Evolutionary conservation across 1,140 invertebrate species (phyloP).

Genomic region (Oscheius sp.): DNA sequence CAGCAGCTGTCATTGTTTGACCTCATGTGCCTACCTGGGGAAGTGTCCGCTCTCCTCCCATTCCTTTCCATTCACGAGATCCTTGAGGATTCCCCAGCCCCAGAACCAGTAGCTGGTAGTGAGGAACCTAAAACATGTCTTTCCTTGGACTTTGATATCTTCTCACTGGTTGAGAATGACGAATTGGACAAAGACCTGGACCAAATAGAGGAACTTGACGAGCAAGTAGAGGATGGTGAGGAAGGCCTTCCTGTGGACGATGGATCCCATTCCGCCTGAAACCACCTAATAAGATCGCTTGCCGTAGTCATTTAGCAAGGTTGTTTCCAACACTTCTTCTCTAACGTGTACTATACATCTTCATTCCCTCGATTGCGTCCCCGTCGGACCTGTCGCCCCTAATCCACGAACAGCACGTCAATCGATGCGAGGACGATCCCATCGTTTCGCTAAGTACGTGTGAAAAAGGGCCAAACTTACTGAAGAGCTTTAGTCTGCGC

Average conservation of each 20-base stretch:
- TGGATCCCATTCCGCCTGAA: constrained; percentile 49
- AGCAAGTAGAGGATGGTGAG: constrained; percentile 64
- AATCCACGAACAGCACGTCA: no score
- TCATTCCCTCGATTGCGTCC: no score
- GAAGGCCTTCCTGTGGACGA: constrained; percentile 64
- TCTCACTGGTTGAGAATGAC: constrained; percentile 62
- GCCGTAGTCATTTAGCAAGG: no score
- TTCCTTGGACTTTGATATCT: no score
- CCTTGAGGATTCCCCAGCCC: constrained; percentile 65
- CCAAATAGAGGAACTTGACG: constrained; percentile 64
- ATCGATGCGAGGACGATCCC: no score
- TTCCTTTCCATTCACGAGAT: constrained; percentile 61
- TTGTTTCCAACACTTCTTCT: no score
- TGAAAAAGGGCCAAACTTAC: neutral
- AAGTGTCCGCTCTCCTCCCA: constrained; percentile 62
- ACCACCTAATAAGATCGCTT: no score
- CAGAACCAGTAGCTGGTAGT: constrained; percentile 64
- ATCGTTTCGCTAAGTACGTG: no score
- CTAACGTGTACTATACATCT: no score
- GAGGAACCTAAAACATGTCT: constrained; percentile 60
- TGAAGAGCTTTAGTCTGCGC: neutral
- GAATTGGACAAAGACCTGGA: constrained; percentile 65
- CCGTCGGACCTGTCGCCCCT: no score
- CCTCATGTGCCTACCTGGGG: constrained; percentile 41
- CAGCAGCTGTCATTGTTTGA: no score